These are phyloP conservation scores for Podocnemis expansa DNA, from an alignment of 2,113 vertebrate species.

Conservation along the genomic window DNA sequence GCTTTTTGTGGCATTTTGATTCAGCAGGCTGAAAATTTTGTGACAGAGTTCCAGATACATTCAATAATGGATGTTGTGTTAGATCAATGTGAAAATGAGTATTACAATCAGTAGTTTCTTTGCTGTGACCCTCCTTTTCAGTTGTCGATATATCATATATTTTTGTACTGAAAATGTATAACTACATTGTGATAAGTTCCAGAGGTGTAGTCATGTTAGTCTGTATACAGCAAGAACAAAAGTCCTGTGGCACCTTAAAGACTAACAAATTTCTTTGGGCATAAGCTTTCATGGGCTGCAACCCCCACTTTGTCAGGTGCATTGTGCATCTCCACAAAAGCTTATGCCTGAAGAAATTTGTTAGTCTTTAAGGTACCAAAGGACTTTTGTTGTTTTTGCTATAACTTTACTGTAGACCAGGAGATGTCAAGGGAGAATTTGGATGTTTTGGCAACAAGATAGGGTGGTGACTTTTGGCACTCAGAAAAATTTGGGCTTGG, in stretches of 20 bases:
- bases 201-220: too few species aligned
- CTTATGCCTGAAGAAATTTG: too few species aligned
- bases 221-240: too few species aligned
- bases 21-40: background rate
- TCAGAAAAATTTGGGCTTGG: background rate
- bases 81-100: background rate
- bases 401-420: too few species aligned
- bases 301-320: too few species aligned
- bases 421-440: background rate
- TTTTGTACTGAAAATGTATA: background rate
- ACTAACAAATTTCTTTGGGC: too few species aligned
- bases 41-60: background rate
- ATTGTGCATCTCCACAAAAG: too few species aligned
- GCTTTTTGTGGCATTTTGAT: background rate
- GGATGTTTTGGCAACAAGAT: background rate
- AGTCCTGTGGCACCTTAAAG: too few species aligned
- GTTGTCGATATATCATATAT: background rate
- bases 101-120: background rate
- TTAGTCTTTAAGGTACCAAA: too few species aligned
- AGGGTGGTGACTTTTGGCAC: constrained; percentile 19
- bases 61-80: background rate
- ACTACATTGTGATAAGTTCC: background rate
- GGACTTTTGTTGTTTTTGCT: too few species aligned
- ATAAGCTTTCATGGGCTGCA: too few species aligned
- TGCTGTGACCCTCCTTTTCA: background rate